Percentiles rank a stretch among this genome's conserved stretches.
Conservation (phyloP, 2,888 invertebrate genomes). For the Parelbella ahira region DNA sequence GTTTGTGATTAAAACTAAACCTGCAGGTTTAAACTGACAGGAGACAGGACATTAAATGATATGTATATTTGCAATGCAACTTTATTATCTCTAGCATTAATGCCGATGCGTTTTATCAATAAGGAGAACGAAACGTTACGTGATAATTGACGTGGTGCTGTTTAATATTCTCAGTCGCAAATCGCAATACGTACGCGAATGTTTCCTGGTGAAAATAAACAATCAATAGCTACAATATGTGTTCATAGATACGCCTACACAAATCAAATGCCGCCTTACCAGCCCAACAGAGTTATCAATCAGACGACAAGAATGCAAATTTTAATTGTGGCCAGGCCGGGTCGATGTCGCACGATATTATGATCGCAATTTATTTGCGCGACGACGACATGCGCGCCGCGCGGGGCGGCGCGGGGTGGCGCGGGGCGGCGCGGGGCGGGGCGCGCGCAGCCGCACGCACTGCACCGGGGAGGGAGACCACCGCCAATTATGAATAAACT, state of each 20-base stretch:
- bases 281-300: constrained; percentile 72
- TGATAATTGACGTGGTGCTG: too few species aligned
- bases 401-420: constrained; percentile 54
- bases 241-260: constrained; percentile 39
- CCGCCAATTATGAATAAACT: constrained; percentile 77
- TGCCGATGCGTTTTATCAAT: constrained; percentile 17
- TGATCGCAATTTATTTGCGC: constrained; percentile 63
- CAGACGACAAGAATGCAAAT: constrained; percentile 71
- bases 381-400: constrained; percentile 40
- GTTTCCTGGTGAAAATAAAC: constrained; percentile 23
- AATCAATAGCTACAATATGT: constrained; percentile 8
- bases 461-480: constrained; percentile 57
- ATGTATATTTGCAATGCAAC: constrained; percentile 23
- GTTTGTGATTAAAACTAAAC: constrained; percentile 19
- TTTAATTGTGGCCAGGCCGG: constrained; percentile 61
- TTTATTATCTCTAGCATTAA: constrained; percentile 20
- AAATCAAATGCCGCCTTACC: constrained; percentile 55
- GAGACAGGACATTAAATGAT: constrained; percentile 22
- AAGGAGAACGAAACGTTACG: too few species aligned
- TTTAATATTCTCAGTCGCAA: too few species aligned
- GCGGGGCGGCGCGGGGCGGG: constrained; percentile 48
- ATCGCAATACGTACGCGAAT: too few species aligned
- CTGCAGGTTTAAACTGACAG: constrained; percentile 21
- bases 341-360: constrained; percentile 61
- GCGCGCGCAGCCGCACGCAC: constrained; percentile 47